phyloP scores from a whole-genome alignment of 2,113 vertebrate species.

The Nothocercus nigrocapillus region DNA sequence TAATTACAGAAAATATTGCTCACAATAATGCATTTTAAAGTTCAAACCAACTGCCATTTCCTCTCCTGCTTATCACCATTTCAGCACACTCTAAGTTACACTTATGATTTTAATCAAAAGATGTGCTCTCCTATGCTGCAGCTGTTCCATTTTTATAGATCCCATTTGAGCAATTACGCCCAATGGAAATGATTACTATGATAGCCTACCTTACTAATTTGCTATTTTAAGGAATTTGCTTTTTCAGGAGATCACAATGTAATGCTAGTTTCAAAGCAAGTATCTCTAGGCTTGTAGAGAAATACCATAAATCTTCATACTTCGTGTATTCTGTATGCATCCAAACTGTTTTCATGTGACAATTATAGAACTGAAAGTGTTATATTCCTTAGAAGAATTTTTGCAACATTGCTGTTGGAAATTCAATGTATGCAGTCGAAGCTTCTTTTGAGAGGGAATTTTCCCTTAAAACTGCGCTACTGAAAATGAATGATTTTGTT shows the following conservation, averaged over 20 bases:
- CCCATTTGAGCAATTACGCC: conserved; percentile 20
- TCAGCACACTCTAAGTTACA: neutral
- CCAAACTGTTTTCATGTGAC: neutral
- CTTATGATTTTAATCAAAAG: conserved; percentile 20
- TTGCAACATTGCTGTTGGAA: neutral
- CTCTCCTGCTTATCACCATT: neutral
- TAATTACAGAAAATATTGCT: neutral
- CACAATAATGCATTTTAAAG: neutral
- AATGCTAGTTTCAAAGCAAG: conserved; percentile 23
- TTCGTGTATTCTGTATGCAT: conserved; percentile 16
- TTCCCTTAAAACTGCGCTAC: neutral
- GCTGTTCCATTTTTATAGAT: conserved; percentile 5
- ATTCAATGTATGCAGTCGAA: neutral
- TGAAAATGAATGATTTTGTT: neutral
- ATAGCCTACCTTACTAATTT: conserved; percentile 26
- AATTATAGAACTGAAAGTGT: neutral
- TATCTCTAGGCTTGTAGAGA: conserved; percentile 11
- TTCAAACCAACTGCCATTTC: neutral
- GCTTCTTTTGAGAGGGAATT: neutral
- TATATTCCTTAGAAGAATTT: neutral
- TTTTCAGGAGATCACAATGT: conserved; percentile 4
- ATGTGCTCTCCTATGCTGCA: neutral
- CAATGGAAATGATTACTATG: conserved; percentile 42
- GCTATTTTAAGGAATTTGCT: neutral
- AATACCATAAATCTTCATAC: conserved; percentile 31